Evolutionary conservation across 2,888 invertebrate genomes (phyloP).

Genomic region (Scaptomyza parva): DNA sequence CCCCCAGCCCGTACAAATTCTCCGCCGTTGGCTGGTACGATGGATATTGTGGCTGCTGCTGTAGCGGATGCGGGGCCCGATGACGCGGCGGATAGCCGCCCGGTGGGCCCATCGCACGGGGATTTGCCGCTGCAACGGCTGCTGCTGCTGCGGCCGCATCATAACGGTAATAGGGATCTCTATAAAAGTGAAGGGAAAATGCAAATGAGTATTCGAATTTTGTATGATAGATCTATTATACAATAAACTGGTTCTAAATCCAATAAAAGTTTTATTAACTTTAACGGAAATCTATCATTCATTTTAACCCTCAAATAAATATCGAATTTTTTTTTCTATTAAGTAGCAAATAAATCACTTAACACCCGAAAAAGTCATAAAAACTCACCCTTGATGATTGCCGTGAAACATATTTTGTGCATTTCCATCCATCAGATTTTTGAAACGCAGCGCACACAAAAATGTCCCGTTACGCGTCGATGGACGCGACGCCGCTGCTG

Average conservation of each 20-base stretch:
- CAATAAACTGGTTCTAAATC: no score
- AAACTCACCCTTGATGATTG: slow-evolving; percentile 86
- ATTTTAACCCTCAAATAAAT: no score
- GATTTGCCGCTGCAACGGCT: slow-evolving; percentile 85
- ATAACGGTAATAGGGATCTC: slow-evolving; percentile 86
- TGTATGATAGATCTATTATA: no score
- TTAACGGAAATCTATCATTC: no score
- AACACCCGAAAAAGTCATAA: background rate
- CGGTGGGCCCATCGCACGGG: slow-evolving; percentile 88
- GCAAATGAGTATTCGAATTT: no score
- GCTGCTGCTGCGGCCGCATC: slow-evolving; percentile 85
- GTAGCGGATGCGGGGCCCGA: slow-evolving; percentile 87
- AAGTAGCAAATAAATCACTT: background rate
- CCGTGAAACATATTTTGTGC: slow-evolving; percentile 87
- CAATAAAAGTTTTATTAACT: no score
- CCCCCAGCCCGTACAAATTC: slow-evolving; percentile 89
- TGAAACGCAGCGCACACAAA: slow-evolving; percentile 79
- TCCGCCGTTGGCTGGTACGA: slow-evolving; percentile 88
- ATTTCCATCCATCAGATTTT: slow-evolving; percentile 86
- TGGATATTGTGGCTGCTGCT: slow-evolving; percentile 87
- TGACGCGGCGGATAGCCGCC: slow-evolving; percentile 86
- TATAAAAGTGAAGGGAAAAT: slow-evolving; percentile 39
- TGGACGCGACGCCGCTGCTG: slow-evolving; percentile 72
- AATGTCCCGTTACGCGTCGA: slow-evolving; percentile 76
- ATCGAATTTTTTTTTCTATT: no score